Base-by-base conservation (phyloP, 37 sponge, comb jelly and placozoan species). In the Beroe forskalii region DNA sequence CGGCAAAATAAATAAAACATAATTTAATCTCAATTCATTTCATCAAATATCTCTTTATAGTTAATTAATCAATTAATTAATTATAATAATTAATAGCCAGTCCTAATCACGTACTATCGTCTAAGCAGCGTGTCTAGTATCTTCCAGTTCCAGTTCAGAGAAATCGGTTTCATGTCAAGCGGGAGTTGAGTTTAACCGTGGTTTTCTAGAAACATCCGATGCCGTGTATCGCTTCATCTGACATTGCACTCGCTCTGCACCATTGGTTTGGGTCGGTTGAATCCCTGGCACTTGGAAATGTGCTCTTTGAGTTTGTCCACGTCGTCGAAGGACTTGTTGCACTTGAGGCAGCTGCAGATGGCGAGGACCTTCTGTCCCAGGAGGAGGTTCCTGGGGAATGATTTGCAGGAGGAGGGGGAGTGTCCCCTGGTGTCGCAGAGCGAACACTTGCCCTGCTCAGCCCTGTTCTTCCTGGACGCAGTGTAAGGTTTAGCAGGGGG, bases 231-330 rank as follows among this genome's bases (percentile, higher is more conserved):
- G 9, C 30, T 30, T 72, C 75, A 72, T 37, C 75, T 72, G 75
- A 72, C 75, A 72, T 72, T 72, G 75, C 75, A 72, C 75, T 72
- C 75, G 9, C 40, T 72, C 37, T 72, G 75, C 40, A 72, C 40
- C 12, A 72, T 72, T 32, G 23, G 40, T 32, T 32, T 72, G 39
- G 75, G 40, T 12, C 37, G 4, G 39, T 72, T 30, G 39, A 38
- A 72, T 20, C 75, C 75, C 75, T 72, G 75, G 30, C 75, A 72
- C 22, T 37, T 72, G 12, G 38, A 37, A 32, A 72, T 72, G 22
- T 72, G 75, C 8, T 72, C 75, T 39, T 72, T 72, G 28, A 72
- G 30, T 39, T 72, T 72, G 75, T 72, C 75, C 36, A 72, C 75
- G 39, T 72, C 75, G 20, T 72, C 75, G 35, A 72, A 72, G 39